A percentile compares a stretch with the other conserved stretches of the same genome.
Evolutionary conservation across 2,888 invertebrate species (phyloP).

Genomic region (Aphelenchoides bicaudatus): DNA sequence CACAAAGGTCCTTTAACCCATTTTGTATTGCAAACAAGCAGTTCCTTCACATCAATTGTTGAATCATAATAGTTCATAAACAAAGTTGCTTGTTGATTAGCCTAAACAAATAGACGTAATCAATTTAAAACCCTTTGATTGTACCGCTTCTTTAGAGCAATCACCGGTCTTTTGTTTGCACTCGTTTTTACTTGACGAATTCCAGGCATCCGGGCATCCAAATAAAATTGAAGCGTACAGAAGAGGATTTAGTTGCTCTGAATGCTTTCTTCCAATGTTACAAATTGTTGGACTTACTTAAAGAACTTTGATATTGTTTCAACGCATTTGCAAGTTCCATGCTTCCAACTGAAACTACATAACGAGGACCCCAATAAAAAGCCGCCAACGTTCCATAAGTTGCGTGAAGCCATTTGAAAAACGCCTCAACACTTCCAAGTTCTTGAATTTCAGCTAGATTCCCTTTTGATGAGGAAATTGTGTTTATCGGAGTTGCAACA

Average conservation of each 20-base stretch:
- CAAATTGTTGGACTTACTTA: constrained; percentile 2
- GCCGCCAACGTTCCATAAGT: constrained; percentile 33
- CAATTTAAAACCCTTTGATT: neutral
- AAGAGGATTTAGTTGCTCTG: neutral
- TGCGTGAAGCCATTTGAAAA: constrained; percentile 26
- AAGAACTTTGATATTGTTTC: neutral
- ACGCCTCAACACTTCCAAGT: constrained; percentile 23
- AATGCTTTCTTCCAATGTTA: neutral
- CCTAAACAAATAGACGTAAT: neutral
- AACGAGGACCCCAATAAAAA: constrained; percentile 38
- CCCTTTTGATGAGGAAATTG: constrained; percentile 20
- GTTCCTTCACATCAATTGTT: neutral
- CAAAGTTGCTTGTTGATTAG: constrained; percentile 1
- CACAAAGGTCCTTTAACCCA: constrained; percentile 8
- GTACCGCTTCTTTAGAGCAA: neutral
- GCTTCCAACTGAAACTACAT: constrained; percentile 29
- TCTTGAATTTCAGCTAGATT: constrained; percentile 28
- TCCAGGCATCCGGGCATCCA: neutral
- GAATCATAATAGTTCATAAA: neutral
- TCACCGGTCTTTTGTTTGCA: neutral
- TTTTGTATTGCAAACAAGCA: neutral
- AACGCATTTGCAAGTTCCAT: constrained; percentile 10
- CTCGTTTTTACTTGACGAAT: neutral
- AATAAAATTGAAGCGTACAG: constrained; percentile 11
- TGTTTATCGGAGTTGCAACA: constrained; percentile 20